Conservation (phyloP, 2,113 vertebrate species). For the Pterocles burchelli region DNA sequence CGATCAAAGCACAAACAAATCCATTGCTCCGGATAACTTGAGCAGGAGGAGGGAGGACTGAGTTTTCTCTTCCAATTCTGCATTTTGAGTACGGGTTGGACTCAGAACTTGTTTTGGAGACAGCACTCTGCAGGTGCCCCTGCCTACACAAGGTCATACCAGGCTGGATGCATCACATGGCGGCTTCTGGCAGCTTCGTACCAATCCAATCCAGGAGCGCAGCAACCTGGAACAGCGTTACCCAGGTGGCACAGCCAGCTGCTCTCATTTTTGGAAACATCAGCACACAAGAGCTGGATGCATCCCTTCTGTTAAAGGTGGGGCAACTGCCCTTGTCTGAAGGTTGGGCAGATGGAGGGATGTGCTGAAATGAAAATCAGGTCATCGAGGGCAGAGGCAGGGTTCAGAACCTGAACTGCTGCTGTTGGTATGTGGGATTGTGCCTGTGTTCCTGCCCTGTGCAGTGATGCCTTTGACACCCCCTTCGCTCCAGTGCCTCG, state of each 20-base stretch:
- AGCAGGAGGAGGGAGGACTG: background rate
- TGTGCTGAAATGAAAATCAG: background rate
- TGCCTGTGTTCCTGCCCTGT: background rate
- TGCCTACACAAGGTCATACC: background rate
- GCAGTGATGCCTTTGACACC: background rate
- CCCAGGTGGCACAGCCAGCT: background rate
- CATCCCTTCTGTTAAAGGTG: background rate
- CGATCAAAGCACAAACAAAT: background rate
- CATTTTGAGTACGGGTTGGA: background rate
- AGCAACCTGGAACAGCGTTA: background rate
- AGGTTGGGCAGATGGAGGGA: background rate
- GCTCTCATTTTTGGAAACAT: background rate
- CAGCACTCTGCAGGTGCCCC: background rate
- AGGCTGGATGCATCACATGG: background rate
- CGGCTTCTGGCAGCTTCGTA: background rate
- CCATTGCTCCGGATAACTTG: background rate
- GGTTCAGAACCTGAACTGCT: background rate
- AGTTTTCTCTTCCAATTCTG: background rate
- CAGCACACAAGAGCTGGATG: background rate
- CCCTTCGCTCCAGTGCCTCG: background rate
- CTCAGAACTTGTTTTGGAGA: slow-evolving; percentile 10
- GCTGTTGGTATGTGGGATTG: background rate
- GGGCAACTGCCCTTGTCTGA: background rate
- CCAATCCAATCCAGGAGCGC: background rate
- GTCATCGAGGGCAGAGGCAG: background rate